Conservation (phyloP, 2,797 vertebrate genomes). For the Sebastes melanostomus region DNA sequence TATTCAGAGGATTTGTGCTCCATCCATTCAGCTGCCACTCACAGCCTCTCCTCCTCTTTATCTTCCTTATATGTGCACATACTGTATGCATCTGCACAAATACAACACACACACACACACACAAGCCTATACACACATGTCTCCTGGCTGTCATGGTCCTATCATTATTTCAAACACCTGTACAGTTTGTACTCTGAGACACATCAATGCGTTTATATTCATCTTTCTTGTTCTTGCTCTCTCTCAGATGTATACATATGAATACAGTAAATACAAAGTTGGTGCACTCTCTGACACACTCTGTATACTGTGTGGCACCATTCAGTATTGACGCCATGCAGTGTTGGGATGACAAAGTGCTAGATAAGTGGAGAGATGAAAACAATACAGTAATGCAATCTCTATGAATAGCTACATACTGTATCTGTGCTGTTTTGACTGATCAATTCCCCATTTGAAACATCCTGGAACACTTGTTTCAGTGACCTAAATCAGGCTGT, state of each 20-base stretch:
- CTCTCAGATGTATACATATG: slow-evolving; percentile 1
- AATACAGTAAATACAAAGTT: not conserved
- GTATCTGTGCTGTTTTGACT: not conserved
- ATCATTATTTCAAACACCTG: slow-evolving; percentile 16
- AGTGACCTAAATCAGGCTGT: not conserved
- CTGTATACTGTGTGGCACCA: not conserved
- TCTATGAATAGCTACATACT: not conserved
- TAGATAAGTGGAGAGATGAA: not conserved
- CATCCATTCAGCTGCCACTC: slow-evolving; percentile 48
- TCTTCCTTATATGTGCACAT: slow-evolving; percentile 19
- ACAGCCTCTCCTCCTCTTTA: slow-evolving; percentile 48
- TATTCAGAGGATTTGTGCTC: slow-evolving; percentile 48
- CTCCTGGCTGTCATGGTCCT: not conserved
- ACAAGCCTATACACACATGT: not conserved
- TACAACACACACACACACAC: slow-evolving; percentile 3
- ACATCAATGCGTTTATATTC: not conserved
- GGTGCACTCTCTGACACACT: not conserved
- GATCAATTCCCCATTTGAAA: not conserved
- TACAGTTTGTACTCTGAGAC: not conserved
- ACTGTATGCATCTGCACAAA: not conserved
- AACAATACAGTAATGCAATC: not conserved
- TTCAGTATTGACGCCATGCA: not conserved
- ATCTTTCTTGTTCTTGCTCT: not conserved
- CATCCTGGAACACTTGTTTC: not conserved
- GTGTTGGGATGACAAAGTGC: not conserved